Evolutionary conservation across 2,888 invertebrate species (phyloP).

Genomic region (Lithophane leautieri): DNA sequence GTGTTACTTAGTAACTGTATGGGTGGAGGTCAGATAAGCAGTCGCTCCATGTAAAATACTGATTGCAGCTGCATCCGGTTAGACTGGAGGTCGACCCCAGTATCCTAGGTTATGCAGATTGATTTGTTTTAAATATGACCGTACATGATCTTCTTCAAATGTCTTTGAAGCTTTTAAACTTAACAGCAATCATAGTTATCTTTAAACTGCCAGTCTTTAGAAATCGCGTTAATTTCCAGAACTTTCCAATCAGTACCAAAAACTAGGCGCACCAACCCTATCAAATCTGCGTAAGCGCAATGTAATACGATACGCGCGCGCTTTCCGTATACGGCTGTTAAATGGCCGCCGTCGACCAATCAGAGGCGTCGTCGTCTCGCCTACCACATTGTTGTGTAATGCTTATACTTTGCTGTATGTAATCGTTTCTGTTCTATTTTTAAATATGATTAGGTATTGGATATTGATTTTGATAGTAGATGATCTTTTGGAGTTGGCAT

Average conservation of each 20-base stretch:
- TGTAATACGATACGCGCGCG: slow-evolving; percentile 83
- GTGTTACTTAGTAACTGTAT: neutral
- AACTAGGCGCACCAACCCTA: slow-evolving; percentile 46
- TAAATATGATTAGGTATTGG: slow-evolving; percentile 48
- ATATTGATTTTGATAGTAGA: slow-evolving; percentile 25
- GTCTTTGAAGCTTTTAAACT: neutral
- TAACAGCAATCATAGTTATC: neutral
- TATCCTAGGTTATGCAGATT: neutral
- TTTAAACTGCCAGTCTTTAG: neutral
- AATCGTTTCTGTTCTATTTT: slow-evolving; percentile 57
- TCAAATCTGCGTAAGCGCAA: slow-evolving; percentile 66
- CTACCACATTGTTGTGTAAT: slow-evolving; percentile 70
- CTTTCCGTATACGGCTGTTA: slow-evolving; percentile 82
- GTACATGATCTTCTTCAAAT: too few species aligned
- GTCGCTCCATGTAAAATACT: neutral
- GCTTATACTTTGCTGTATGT: slow-evolving; percentile 57
- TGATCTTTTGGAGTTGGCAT: slow-evolving; percentile 1
- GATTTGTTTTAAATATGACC: neutral
- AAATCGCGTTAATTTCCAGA: neutral
- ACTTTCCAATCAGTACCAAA: neutral
- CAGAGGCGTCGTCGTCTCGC: slow-evolving; percentile 74
- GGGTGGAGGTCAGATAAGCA: neutral
- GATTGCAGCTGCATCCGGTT: neutral
- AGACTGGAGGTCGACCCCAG: neutral
- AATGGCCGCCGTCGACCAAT: slow-evolving; percentile 81